Conservation (phyloP, 2,797 vertebrate species). For the Coendou prehensilis region DNA sequence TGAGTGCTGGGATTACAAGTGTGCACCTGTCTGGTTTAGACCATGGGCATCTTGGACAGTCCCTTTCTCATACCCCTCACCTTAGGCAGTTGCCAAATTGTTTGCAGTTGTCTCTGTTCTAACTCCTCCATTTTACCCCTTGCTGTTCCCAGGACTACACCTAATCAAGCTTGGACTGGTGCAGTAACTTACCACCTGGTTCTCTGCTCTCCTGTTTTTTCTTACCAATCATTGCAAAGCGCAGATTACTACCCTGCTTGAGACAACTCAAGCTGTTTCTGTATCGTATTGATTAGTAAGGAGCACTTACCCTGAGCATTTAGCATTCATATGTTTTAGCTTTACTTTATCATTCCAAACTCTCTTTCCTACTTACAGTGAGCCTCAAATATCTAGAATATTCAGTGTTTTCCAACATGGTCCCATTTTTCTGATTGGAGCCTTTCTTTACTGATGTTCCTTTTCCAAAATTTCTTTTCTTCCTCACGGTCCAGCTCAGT, state of each 20-base stretch:
- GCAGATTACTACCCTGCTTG: not conserved
- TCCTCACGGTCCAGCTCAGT: not conserved
- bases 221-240: not conserved
- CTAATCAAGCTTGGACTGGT: not conserved
- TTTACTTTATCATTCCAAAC: not conserved
- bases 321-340: not conserved
- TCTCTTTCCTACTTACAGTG: not conserved
- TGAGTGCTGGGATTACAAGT: not conserved
- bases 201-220: not conserved
- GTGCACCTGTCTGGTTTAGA: no score
- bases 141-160: not conserved
- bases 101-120: not conserved
- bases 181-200: not conserved
- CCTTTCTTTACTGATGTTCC: not conserved
- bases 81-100: not conserved
- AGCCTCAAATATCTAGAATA: not conserved
- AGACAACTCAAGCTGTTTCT: not conserved
- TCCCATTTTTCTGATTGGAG: constrained; percentile 25
- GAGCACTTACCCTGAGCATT: not conserved
- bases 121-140: not conserved
- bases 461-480: not conserved
- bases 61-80: not conserved
- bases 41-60: not conserved
- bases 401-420: not conserved
- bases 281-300: not conserved